phyloP scores from a whole-genome alignment of 2,888 invertebrate species.

The Schrankia costaestrigalis region DNA sequence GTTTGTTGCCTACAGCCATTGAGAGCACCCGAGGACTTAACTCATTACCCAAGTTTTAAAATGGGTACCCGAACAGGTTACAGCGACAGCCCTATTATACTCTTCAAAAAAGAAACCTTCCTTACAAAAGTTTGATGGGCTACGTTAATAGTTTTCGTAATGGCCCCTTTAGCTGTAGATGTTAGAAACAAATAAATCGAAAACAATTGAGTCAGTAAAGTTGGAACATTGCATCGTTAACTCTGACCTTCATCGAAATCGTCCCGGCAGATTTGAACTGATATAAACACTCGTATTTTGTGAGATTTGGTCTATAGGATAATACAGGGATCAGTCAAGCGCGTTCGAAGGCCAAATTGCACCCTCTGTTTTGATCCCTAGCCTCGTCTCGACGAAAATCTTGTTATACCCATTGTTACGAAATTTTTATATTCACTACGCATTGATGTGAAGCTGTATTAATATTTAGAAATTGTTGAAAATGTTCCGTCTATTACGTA shows the following conservation, averaged over 20 bases:
- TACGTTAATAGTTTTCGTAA: constrained; percentile 30
- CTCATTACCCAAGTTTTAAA: constrained; percentile 30
- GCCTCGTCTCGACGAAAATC: constrained; percentile 48
- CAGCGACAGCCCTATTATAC: constrained; percentile 10
- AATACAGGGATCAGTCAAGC: constrained; percentile 57
- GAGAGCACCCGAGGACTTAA: constrained; percentile 26
- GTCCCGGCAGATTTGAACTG: constrained; percentile 52
- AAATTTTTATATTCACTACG: constrained; percentile 50
- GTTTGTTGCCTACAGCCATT: constrained; percentile 20
- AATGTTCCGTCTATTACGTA: constrained; percentile 3
- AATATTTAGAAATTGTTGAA: constrained; percentile 14
- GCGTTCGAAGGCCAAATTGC: constrained; percentile 53
- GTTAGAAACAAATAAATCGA: constrained; percentile 37
- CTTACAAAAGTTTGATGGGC: constrained; percentile 14
- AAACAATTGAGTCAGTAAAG: constrained; percentile 47
- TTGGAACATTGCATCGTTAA: constrained; percentile 44
- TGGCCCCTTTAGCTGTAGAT: constrained; percentile 11
- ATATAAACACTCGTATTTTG: constrained; percentile 55
- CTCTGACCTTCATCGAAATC: constrained; percentile 40
- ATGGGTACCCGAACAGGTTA: constrained; percentile 13
- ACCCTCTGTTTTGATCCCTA: constrained; percentile 58
- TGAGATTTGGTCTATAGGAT: constrained; percentile 48
- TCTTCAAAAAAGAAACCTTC: constrained; percentile 3
- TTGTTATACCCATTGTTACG: constrained; percentile 46
- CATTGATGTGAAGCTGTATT: constrained; percentile 18